phyloP scores from a whole-genome alignment of 2,113 vertebrate species.

The Gymnorhina tibicen region DNA sequence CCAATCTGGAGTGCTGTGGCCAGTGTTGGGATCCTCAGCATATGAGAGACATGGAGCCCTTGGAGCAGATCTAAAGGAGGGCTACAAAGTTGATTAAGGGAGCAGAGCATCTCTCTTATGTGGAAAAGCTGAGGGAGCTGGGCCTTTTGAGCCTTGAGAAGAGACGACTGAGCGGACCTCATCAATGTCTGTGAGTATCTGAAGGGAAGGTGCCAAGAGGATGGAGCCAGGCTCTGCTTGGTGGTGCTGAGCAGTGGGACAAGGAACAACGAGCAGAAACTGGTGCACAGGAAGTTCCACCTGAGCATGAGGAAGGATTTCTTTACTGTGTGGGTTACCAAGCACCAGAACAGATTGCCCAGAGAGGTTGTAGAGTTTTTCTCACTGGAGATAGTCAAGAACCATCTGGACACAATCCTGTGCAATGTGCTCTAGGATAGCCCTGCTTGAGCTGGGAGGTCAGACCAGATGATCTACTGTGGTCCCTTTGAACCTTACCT shows the following conservation, averaged over 20 bases:
- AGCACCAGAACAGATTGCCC: not conserved
- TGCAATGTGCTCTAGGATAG: not conserved
- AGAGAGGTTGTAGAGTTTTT: not conserved
- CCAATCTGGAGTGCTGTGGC: not conserved
- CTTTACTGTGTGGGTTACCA: not conserved
- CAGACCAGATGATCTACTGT: not conserved
- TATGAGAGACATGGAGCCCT: not conserved
- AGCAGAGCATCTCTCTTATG: not conserved
- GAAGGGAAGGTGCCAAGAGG: not conserved
- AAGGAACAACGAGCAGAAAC: not conserved
- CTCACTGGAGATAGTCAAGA: not conserved
- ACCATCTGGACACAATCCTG: not conserved
- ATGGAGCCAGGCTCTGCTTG: accelerated
- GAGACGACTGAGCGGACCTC: accelerated
- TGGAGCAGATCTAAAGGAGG: not conserved
- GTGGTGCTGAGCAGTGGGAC: not conserved
- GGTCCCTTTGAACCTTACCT: not conserved
- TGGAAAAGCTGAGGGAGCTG: not conserved
- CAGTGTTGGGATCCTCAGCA: not conserved
- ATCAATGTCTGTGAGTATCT: not conserved
- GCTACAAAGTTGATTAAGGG: not conserved
- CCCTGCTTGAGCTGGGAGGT: not conserved
- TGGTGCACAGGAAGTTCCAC: not conserved
- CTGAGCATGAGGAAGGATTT: not conserved
- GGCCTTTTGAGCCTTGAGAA: not conserved